phyloP scores from a whole-genome alignment of 2,888 invertebrate genomes.

The Thymelicus lineola region DNA sequence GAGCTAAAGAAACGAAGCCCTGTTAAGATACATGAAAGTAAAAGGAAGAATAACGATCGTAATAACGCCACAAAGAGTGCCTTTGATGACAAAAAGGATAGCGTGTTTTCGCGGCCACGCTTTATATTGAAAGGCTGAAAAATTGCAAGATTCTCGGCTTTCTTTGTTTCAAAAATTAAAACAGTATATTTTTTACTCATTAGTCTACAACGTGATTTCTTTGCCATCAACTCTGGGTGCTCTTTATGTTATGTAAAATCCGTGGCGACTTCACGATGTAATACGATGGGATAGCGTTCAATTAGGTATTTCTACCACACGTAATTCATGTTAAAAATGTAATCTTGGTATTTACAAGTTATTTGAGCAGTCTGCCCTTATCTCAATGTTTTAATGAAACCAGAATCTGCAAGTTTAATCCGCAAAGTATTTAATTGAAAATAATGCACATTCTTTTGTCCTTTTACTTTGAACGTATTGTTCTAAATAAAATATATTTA shows the following conservation, averaged over 20 bases:
- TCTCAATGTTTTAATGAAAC: too few species aligned
- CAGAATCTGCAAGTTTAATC: too few species aligned
- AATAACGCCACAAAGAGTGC: conserved; percentile 26
- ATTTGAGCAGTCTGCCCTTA: too few species aligned
- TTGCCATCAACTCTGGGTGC: neutral
- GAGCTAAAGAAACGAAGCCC: conserved; percentile 1
- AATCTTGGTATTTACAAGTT: too few species aligned
- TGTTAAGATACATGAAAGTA: conserved; percentile 28
- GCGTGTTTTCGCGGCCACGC: conserved; percentile 5
- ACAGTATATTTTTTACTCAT: conserved; percentile 3
- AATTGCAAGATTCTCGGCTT: conserved; percentile 7
- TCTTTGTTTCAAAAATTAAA: conserved; percentile 20
- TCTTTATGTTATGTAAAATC: neutral
- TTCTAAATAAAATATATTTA: too few species aligned
- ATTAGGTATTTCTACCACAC: too few species aligned
- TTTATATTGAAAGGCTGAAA: conserved; percentile 24
- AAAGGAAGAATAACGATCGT: conserved; percentile 30
- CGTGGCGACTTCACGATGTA: too few species aligned
- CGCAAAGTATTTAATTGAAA: too few species aligned
- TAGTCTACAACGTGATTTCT: neutral
- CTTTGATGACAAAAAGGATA: conserved; percentile 24
- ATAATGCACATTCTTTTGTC: too few species aligned
- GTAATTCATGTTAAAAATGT: too few species aligned
- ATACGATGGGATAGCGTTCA: too few species aligned
- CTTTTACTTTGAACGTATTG: too few species aligned